Evolutionary conservation across 2,888 invertebrate species (phyloP).

Genomic region (Hypomecis atomaria): DNA sequence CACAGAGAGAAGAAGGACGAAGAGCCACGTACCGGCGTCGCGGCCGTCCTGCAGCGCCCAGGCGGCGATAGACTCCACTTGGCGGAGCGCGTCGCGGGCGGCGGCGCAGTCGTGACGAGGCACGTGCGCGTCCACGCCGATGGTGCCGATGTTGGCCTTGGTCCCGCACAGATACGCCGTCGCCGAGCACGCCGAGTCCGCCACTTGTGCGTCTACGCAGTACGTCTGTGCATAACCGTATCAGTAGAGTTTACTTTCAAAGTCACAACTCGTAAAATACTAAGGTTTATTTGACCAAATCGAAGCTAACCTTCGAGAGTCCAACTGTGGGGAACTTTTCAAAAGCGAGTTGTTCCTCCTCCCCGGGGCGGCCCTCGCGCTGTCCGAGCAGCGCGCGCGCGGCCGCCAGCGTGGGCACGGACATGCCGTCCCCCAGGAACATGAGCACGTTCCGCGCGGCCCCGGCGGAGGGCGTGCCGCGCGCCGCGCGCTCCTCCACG

Average conservation of each 20-base stretch:
- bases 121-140: slow-evolving; percentile 88
- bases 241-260: neutral
- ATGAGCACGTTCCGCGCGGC: slow-evolving; percentile 85
- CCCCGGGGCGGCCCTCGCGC: slow-evolving; percentile 79
- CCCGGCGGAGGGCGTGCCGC: slow-evolving; percentile 47
- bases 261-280: no score
- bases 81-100: slow-evolving; percentile 75
- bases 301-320: slow-evolving; percentile 83
- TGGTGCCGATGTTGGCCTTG: slow-evolving; percentile 86
- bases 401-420: slow-evolving; percentile 87
- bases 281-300: no score
- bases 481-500: slow-evolving; percentile 51
- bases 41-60: slow-evolving; percentile 85
- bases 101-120: slow-evolving; percentile 84
- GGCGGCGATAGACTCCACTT: slow-evolving; percentile 86
- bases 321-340: slow-evolving; percentile 87
- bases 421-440: slow-evolving; percentile 92
- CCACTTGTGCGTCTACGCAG: slow-evolving; percentile 86
- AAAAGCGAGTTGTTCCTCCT: slow-evolving; percentile 85
- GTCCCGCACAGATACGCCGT: slow-evolving; percentile 88
- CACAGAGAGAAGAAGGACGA: no score
- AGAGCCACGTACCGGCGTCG: slow-evolving; percentile 58
- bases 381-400: slow-evolving; percentile 87
- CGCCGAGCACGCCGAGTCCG: slow-evolving; percentile 89
- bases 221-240: slow-evolving; percentile 69